Conservation (phyloP, 2,113 vertebrate genomes). For the Kryptolebias marmoratus region DNA sequence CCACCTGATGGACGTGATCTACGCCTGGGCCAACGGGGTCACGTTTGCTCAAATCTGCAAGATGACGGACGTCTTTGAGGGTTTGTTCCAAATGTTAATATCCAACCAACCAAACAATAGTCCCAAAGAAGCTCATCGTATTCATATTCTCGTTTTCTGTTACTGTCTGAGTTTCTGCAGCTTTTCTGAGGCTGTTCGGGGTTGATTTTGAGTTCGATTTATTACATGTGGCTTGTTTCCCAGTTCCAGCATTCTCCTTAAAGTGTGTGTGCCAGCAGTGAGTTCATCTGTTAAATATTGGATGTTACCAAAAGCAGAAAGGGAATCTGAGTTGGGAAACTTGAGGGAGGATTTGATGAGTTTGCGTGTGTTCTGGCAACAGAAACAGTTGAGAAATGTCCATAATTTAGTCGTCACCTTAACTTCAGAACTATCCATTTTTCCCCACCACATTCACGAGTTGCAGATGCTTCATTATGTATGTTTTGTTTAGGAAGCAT, state of each 20-base stretch:
- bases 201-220: not conserved
- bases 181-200: not conserved
- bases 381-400: not conserved
- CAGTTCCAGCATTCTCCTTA: not conserved
- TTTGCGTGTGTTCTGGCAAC: not conserved
- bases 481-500: slow-evolving; percentile 88
- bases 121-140: not conserved
- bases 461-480: not conserved
- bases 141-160: not conserved
- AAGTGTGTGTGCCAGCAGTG: not conserved
- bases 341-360: not conserved
- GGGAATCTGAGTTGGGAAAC: not conserved
- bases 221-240: not conserved
- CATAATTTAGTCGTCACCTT: not conserved
- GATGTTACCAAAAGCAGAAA: not conserved
- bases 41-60: slow-evolving; percentile 98
- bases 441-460: not conserved
- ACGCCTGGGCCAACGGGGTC: slow-evolving; percentile 94
- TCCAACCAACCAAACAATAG: not conserved
- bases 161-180: not conserved
- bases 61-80: slow-evolving; percentile 99
- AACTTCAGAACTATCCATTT: not conserved
- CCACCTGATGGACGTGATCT: slow-evolving; percentile 97
- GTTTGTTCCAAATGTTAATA: slow-evolving; percentile 64
- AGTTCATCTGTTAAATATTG: not conserved